Conservation (phyloP, 1,140 invertebrate species). For the Drosophila lacteicornis region DNA sequence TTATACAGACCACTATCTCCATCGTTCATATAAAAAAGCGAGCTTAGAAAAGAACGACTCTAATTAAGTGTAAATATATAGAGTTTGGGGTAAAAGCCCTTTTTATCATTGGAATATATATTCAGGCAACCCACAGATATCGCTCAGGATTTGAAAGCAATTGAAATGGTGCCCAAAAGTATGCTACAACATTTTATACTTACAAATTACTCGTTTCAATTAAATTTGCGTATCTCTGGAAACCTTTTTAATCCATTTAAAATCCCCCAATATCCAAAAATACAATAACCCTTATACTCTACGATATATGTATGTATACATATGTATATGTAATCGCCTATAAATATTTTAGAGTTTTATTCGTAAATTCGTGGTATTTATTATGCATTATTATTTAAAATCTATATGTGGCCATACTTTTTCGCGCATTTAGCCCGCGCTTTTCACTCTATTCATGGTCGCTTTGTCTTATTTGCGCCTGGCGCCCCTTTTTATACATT, state of each 20-base stretch:
- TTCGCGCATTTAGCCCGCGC: neutral
- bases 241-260: neutral
- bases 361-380: neutral
- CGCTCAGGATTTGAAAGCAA: neutral
- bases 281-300: neutral
- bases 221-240: neutral
- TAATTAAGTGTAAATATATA: too few species aligned
- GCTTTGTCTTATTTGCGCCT: neutral
- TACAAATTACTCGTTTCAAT: neutral
- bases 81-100: too few species aligned
- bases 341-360: neutral
- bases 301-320: too few species aligned
- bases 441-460: neutral
- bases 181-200: neutral
- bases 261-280: neutral
- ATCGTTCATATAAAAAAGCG: too few species aligned
- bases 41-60: too few species aligned
- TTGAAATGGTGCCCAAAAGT: neutral
- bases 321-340: too few species aligned
- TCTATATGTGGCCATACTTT: neutral
- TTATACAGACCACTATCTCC: too few species aligned
- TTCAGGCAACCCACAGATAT: neutral
- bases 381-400: neutral
- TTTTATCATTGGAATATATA: too few species aligned
- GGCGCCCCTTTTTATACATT: constrained; percentile 33